Evolutionary conservation across 2,113 vertebrate species (phyloP).

Genomic region (Heterotis niloticus): DNA sequence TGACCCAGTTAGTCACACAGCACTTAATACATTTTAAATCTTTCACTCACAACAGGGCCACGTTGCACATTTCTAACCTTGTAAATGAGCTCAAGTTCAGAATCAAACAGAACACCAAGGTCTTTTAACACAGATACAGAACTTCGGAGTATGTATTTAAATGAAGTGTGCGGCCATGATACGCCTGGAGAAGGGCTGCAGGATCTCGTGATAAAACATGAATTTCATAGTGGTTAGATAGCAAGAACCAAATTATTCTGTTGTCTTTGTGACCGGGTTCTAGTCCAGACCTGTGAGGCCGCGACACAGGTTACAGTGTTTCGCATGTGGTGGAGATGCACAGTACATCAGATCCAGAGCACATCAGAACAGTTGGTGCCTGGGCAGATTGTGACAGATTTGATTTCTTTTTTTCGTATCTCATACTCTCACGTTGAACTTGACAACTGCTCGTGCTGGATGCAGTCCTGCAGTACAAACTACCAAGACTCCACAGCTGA

Average conservation of each 20-base stretch:
- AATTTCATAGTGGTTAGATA: not conserved
- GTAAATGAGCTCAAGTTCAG: not conserved
- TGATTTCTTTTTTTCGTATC: too few species aligned
- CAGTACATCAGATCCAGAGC: not conserved
- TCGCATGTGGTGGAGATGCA: not conserved
- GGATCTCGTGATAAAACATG: not conserved
- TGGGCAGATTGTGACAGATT: not conserved
- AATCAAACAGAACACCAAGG: not conserved
- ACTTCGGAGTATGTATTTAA: conserved; percentile 10
- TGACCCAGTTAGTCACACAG: too few species aligned
- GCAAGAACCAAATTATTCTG: not conserved
- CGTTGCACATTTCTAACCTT: too few species aligned
- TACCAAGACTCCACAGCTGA: not conserved
- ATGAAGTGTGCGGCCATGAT: not conserved
- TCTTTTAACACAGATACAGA: not conserved
- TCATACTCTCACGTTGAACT: not conserved
- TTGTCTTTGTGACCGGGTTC: not conserved
- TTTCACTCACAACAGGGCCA: too few species aligned
- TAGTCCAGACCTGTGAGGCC: not conserved
- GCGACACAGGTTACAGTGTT: not conserved
- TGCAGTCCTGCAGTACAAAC: not conserved
- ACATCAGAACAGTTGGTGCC: not conserved
- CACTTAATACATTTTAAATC: too few species aligned
- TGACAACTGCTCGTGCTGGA: not conserved
- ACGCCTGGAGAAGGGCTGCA: too few species aligned